A percentile compares a stretch with the other conserved stretches of the same genome.
These are phyloP conservation scores for Clarias platycephalus DNA, from an alignment of 2,797 vertebrate species.

Conservation along the genomic window DNA sequence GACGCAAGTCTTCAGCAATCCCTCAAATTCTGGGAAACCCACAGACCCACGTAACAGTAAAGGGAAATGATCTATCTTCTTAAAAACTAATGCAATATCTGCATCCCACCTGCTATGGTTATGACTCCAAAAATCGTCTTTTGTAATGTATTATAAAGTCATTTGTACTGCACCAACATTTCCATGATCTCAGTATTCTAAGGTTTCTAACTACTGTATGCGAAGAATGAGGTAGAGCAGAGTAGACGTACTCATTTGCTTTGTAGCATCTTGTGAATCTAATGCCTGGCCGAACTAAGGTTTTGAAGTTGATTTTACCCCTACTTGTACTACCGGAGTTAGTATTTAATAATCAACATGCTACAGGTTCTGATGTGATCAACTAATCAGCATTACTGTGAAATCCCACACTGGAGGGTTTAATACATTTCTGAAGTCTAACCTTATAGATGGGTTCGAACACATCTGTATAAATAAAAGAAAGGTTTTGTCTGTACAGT, in stretches of 20 bases:
- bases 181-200: neutral
- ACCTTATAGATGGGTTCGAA: neutral
- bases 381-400: too few species aligned
- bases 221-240: neutral
- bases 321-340: too few species aligned
- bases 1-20: slow-evolving; percentile 32
- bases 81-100: slow-evolving; percentile 22
- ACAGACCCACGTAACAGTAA: slow-evolving; percentile 34
- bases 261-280: neutral
- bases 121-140: neutral
- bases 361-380: neutral
- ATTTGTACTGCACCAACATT: neutral
- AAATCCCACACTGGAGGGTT: neutral
- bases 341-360: too few species aligned
- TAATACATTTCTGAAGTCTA: neutral
- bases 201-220: neutral
- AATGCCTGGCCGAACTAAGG: neutral
- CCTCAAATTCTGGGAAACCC: slow-evolving; percentile 9
- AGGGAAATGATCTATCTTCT: slow-evolving; percentile 36
- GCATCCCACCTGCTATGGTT: slow-evolving; percentile 21
- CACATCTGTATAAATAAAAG: neutral
- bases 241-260: neutral
- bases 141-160: neutral
- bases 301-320: neutral
- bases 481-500: too few species aligned